Evolutionary conservation across 2,113 vertebrate genomes (phyloP).

Genomic region (Percina caprodes): DNA sequence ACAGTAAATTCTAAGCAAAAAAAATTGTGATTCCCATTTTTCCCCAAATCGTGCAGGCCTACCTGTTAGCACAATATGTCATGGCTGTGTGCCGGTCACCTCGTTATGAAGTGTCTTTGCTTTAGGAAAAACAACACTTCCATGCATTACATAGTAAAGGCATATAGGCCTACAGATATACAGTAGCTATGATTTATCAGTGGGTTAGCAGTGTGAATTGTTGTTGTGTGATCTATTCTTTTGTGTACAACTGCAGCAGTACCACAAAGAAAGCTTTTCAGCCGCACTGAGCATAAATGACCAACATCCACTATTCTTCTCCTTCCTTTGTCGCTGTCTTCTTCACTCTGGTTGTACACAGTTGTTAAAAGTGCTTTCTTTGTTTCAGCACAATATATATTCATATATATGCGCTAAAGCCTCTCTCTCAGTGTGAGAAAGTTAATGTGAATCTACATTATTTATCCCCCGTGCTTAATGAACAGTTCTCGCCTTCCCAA

Average conservation of each 20-base stretch:
- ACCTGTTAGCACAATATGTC: background rate
- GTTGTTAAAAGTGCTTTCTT: conserved; percentile 35
- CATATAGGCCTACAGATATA: too few relatives aligned
- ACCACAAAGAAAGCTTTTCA: background rate
- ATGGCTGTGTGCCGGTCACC: background rate
- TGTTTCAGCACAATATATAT: conserved; percentile 61
- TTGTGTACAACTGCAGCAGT: conserved; percentile 12
- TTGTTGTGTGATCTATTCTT: background rate
- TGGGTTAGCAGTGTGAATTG: background rate
- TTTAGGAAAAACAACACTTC: background rate
- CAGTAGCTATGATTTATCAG: conserved; percentile 1
- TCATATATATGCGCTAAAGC: conserved; percentile 45
- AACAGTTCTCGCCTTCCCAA: conserved; percentile 45
- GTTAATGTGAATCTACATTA: conserved; percentile 68
- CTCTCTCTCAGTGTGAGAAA: conserved; percentile 31
- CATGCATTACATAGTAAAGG: background rate
- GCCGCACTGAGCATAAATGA: background rate
- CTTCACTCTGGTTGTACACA: conserved; percentile 22
- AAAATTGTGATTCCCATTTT: too few relatives aligned
- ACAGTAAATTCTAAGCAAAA: too few relatives aligned
- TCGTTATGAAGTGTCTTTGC: background rate
- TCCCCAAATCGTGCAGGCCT: too few relatives aligned
- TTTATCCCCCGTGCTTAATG: conserved; percentile 62
- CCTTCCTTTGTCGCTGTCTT: conserved; percentile 2
- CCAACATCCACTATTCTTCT: background rate